Percentiles rank a stretch among this genome's conserved stretches.
phyloP scores from a whole-genome alignment of 2,888 invertebrate species.

The Drosophila cognata region DNA sequence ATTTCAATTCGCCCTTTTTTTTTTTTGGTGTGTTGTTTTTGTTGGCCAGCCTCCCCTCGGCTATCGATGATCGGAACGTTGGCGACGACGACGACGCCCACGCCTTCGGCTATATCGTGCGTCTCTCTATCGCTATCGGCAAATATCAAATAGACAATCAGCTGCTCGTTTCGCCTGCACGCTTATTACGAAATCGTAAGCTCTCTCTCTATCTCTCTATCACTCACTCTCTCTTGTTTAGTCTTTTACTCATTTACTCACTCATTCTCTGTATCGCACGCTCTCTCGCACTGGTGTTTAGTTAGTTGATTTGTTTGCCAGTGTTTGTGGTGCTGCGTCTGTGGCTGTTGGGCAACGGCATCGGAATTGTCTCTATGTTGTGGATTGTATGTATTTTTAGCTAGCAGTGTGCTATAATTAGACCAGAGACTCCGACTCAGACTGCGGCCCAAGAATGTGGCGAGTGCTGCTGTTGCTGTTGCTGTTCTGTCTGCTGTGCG shows the following conservation, averaged over 20 bases:
- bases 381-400: slow-evolving; percentile 64
- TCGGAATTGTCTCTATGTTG: slow-evolving; percentile 43
- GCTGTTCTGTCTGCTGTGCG: slow-evolving; percentile 38
- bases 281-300: slow-evolving; percentile 18
- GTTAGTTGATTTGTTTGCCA: slow-evolving; percentile 60
- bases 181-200: slow-evolving; percentile 55
- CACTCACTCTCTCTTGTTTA: slow-evolving; percentile 1
- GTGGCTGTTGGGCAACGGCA: slow-evolving; percentile 29
- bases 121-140: slow-evolving; percentile 35
- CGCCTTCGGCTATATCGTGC: slow-evolving; percentile 15
- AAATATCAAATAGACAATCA: slow-evolving; percentile 40
- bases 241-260: slow-evolving; percentile 3
- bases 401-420: slow-evolving; percentile 64
- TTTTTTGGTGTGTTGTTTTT: neutral
- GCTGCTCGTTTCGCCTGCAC: slow-evolving; percentile 38
- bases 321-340: slow-evolving; percentile 51
- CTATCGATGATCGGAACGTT: slow-evolving; percentile 24
- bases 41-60: slow-evolving; percentile 13
- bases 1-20: slow-evolving; percentile 5
- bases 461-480: slow-evolving; percentile 3
- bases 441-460: slow-evolving; percentile 16
- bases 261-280: slow-evolving; percentile 5
- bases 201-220: slow-evolving; percentile 11
- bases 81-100: slow-evolving; percentile 4
- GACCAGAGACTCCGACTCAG: slow-evolving; percentile 40